Conservation (phyloP, 1,140 invertebrate species). For the Harpegnathos saltator region DNA sequence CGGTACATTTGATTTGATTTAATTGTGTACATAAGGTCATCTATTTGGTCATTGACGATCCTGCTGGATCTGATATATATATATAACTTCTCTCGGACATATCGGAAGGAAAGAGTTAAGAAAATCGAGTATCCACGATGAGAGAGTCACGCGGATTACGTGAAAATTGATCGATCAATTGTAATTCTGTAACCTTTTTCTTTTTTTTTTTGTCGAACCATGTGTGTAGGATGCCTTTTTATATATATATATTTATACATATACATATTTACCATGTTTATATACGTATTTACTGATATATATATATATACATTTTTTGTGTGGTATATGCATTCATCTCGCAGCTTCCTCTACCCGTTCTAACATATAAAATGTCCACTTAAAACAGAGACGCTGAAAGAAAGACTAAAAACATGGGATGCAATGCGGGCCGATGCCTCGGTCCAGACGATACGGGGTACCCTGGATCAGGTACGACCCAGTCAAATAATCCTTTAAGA, state of each 20-base stretch:
- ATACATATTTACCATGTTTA: slow-evolving; percentile 44
- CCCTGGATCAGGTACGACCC: slow-evolving; percentile 85
- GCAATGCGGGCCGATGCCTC: slow-evolving; percentile 85
- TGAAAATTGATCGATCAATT: slow-evolving; percentile 22
- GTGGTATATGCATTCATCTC: slow-evolving; percentile 81
- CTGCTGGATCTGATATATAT: slow-evolving; percentile 48
- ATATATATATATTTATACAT: slow-evolving; percentile 52
- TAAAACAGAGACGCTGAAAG: slow-evolving; percentile 85
- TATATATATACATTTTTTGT: slow-evolving; percentile 72
- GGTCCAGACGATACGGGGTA: slow-evolving; percentile 85
- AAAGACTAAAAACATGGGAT: slow-evolving; percentile 85
- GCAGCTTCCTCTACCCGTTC: slow-evolving; percentile 81
- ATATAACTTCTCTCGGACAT: not conserved
- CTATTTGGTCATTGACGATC: slow-evolving; percentile 37
- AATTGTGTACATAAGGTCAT: slow-evolving; percentile 49
- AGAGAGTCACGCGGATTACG: not conserved
- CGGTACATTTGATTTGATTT: slow-evolving; percentile 44
- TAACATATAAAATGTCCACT: slow-evolving; percentile 85
- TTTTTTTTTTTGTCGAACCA: slow-evolving; percentile 5
- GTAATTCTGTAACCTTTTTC: slow-evolving; percentile 44
- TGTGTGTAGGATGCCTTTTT: slow-evolving; percentile 35
- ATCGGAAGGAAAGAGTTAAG: slow-evolving; percentile 70
- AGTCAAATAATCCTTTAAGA: slow-evolving; percentile 82
- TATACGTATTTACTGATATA: slow-evolving; percentile 48
- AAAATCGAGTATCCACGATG: slow-evolving; percentile 14